These are phyloP conservation scores for Kryptopterus vitreolus DNA, from an alignment of 2,797 vertebrate species.

Conservation along the genomic window DNA sequence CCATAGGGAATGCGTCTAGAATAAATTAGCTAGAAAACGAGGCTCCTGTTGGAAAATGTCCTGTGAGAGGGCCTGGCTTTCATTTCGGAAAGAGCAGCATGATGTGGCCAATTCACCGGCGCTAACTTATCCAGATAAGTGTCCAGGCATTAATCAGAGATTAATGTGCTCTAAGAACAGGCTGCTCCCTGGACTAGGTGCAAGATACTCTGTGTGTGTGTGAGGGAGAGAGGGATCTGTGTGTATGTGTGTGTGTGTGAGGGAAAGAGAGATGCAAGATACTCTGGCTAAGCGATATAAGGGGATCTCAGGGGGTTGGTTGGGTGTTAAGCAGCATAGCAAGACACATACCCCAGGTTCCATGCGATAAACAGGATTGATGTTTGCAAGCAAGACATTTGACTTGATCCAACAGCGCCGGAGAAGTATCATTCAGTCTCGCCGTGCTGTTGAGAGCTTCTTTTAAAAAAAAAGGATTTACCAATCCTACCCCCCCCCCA, in stretches of 20 bases:
- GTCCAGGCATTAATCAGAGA: slow-evolving; percentile 65
- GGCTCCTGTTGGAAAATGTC: background rate
- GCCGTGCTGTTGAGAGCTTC: slow-evolving; percentile 69
- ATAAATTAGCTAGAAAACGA: background rate
- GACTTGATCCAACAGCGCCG: slow-evolving; percentile 76
- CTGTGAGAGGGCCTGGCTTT: background rate
- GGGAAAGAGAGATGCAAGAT: slow-evolving; percentile 31
- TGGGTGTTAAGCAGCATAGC: slow-evolving; percentile 69
- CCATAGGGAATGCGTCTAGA: no score
- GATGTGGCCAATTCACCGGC: slow-evolving; percentile 27
- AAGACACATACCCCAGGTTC: slow-evolving; percentile 72
- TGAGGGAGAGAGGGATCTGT: slow-evolving; percentile 32
- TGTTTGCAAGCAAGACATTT: slow-evolving; percentile 73
- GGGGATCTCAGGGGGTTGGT: no score
- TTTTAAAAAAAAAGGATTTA: slow-evolving; percentile 71
- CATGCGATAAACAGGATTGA: slow-evolving; percentile 78
- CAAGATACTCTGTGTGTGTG: slow-evolving; percentile 57
- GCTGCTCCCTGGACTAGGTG: slow-evolving; percentile 66
- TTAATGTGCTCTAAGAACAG: slow-evolving; percentile 58
- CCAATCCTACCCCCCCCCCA: slow-evolving; percentile 44
- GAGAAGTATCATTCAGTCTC: slow-evolving; percentile 76
- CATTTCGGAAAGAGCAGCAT: slow-evolving; percentile 30
- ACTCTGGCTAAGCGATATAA: no score
- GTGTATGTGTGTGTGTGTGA: slow-evolving; percentile 19
- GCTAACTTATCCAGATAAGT: slow-evolving; percentile 51